phyloP scores from a whole-genome alignment of 1,140 invertebrate genomes.

The Drosophila carrolli region DNA sequence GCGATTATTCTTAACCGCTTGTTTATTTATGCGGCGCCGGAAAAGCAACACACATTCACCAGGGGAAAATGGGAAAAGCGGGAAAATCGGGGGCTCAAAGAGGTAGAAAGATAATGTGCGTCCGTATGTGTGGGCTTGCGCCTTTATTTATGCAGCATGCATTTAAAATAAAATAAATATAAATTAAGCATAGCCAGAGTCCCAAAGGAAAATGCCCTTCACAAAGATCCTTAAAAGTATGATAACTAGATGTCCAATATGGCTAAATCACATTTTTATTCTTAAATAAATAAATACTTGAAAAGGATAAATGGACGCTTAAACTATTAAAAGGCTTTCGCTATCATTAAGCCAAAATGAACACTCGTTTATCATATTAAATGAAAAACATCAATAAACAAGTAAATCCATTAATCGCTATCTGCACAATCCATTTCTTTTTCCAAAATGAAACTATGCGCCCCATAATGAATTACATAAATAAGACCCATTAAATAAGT shows the following conservation, averaged over 20 bases:
- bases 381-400: constrained; percentile 4
- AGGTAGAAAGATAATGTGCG: constrained; percentile 53
- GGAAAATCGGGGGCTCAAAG: constrained; percentile 23
- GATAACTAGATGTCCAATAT: neutral
- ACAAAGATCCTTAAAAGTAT: neutral
- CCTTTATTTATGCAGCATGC: constrained; percentile 80
- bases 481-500: neutral
- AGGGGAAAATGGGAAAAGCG: neutral
- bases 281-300: neutral
- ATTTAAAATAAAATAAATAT: constrained; percentile 82
- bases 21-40: constrained; percentile 78
- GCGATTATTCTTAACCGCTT: constrained; percentile 80
- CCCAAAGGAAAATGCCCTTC: constrained; percentile 30
- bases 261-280: too few relatives aligned
- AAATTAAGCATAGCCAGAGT: constrained; percentile 69
- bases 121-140: constrained; percentile 22
- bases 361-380: neutral
- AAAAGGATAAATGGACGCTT: constrained; percentile 2
- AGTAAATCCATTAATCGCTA: constrained; percentile 4
- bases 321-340: neutral
- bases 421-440: neutral
- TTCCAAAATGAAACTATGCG: neutral
- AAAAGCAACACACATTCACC: constrained; percentile 48
- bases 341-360: constrained; percentile 5
- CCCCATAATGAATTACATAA: neutral